Evolutionary conservation across 2,797 vertebrate species (phyloP).

Genomic region (Ceryle rudis): DNA sequence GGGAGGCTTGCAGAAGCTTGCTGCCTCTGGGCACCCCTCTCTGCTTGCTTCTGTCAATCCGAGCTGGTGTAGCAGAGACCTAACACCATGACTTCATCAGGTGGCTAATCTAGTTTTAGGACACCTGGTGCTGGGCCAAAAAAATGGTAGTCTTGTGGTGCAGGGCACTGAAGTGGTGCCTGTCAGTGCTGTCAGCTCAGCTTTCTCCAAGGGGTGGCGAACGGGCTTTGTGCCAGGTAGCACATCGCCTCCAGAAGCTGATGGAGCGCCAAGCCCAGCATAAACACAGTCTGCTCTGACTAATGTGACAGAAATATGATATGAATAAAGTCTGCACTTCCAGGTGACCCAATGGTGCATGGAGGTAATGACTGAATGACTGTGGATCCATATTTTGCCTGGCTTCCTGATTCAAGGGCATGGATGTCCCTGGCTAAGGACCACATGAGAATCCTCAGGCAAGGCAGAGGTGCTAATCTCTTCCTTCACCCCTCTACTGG

Average conservation of each 20-base stretch:
- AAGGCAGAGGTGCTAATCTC: neutral
- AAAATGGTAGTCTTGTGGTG: fast-evolving
- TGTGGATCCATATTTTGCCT: neutral
- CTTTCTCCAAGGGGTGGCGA: fast-evolving
- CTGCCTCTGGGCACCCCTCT: fast-evolving
- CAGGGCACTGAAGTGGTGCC: neutral
- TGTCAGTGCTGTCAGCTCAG: neutral
- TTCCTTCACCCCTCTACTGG: neutral
- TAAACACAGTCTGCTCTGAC: neutral
- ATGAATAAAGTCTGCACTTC: neutral
- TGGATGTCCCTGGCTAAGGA: neutral
- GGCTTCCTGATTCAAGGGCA: fast-evolving
- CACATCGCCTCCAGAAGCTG: neutral
- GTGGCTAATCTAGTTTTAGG: neutral
- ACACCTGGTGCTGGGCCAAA: neutral
- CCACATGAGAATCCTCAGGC: fast-evolving
- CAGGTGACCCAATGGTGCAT: neutral
- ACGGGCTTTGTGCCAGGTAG: neutral
- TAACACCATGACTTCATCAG: fast-evolving
- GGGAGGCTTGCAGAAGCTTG: neutral
- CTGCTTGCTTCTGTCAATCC: neutral
- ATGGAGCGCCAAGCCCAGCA: neutral
- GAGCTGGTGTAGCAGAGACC: neutral
- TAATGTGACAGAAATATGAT: neutral
- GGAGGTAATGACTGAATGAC: neutral